Conservation (phyloP, 2,888 invertebrate species). For the Ephialtes manifestator region DNA sequence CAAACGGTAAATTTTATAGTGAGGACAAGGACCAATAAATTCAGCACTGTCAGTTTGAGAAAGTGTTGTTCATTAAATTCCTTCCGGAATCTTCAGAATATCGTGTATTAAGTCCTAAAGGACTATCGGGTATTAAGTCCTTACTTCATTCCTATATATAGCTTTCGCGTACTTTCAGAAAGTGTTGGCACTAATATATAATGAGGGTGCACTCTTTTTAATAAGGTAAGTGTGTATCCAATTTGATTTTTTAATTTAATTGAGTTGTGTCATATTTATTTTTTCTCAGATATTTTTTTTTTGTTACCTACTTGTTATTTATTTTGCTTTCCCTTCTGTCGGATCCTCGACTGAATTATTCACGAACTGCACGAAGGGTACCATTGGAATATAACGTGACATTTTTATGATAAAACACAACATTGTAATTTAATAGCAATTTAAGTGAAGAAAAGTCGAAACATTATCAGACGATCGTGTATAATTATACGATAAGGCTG, state of each 20-base stretch:
- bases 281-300: background rate
- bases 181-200: conserved; percentile 43
- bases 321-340: conserved; percentile 6
- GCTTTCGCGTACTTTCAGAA: conserved; percentile 34
- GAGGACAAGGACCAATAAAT: background rate
- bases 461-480: conserved; percentile 24
- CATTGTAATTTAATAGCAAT: background rate
- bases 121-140: too few relatives aligned
- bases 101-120: too few relatives aligned
- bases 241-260: conserved; percentile 43
- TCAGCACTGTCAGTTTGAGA: background rate
- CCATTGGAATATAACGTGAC: background rate
- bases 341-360: background rate
- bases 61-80: background rate
- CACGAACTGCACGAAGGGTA: background rate
- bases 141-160: background rate
- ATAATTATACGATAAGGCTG: background rate
- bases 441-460: background rate
- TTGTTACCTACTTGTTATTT: background rate
- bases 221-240: conserved; percentile 63
- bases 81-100: background rate
- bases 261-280: background rate
- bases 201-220: conserved; percentile 40
- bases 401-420: background rate
- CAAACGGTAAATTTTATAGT: too few relatives aligned